Evolutionary conservation across 2,888 invertebrate genomes (phyloP), one percentile per base, ranked within the genome.

Genomic region (Girardia tigrina): DNA sequence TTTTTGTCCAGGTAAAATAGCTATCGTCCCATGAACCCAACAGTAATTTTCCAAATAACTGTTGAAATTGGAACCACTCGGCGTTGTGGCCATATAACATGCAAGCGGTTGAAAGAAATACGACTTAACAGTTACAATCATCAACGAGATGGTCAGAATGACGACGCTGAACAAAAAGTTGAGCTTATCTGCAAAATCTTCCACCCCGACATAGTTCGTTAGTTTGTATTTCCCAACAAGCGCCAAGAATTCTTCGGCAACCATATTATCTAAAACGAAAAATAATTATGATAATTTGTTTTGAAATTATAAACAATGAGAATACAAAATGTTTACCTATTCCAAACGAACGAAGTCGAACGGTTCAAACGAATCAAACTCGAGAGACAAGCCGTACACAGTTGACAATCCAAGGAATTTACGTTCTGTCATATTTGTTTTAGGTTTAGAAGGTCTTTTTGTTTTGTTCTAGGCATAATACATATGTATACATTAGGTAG

Each of bases 141-240:
- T 23, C 28, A 29, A 71, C 26, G 23, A 70, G 23, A 76, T 6
- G 26, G 70, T 70, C 26, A 76, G 71, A 12, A 76, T 8, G 12
- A n/a, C 26, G 12, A 76, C 76, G 28, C 70, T 76, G 36, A 70
- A 76, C 4, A 76, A 69, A 26, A 76, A 75, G 28, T 28, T 76
- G 56, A 76, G 36, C 28, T 76, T 76, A 42, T 76, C 76, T 1
- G 76, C 76, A 76, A 76, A 76, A 26, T 76, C 76, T 29, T 76
- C 76, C 4, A 76, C 75, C 6, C 76, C 76, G 6, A 71, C 71
- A 69, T 76, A 76, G 56, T 2, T 74, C 2, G 74, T 16, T 28
- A 74, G 14, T 28, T 74, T 74, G 74, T 20, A 56, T 56, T 56
- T n/a, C 2, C 56, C 56, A n/a, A 56, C n/a, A 20, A 56, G 23